Evolutionary conservation across 1,140 invertebrate species (phyloP), one percentile per base, ranked within the genome.

Genomic region (Drosophila murphyi): DNA sequence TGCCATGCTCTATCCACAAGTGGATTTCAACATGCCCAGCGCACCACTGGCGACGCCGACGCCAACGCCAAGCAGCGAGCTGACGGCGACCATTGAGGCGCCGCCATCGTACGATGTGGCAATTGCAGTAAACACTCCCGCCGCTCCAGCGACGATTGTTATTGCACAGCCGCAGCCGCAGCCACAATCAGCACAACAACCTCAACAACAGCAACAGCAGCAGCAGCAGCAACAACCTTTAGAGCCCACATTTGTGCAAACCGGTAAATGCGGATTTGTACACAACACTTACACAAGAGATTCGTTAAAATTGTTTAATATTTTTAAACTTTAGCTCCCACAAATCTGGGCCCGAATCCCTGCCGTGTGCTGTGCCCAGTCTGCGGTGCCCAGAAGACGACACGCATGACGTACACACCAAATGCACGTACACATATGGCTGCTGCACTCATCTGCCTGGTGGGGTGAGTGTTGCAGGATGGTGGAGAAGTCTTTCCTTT

Each of bases 361-460:
- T 91, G 93, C 67, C 55, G 71, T 1, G 81, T 94, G 41, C 89
- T 72, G 0, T 95, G 95, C 73, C 95, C 95, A 0, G 83, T 93
- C 20, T 96, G 95, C 68, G 93, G 93, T 0, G 90, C 85, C 1
- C 82, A 92, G 8, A 94, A 95, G 54, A 80, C 82, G 0, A 95
- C 95, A 0, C 78, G 87, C 6, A 91, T 95, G 62, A 92, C 94
- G 43, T 93, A 92, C 4, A 93, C 94, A 76, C 67, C 94, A 2
- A 94, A 93, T 20, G 93, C 93, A 2, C 95, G 94, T 76, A 95
- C 95, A 5, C 95, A 96, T 76, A 51, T 95, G 0, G 93, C 95
- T 56, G 95, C 95, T 2, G 76, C 94, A 3, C n/a, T 95, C 3
- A 82, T 95, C 3, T 96, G 94, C 75, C 8, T 95, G 10, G 75